These are phyloP conservation scores for Collichthys lucidus DNA, from an alignment of 2,113 vertebrate species.

Conservation along the genomic window DNA sequence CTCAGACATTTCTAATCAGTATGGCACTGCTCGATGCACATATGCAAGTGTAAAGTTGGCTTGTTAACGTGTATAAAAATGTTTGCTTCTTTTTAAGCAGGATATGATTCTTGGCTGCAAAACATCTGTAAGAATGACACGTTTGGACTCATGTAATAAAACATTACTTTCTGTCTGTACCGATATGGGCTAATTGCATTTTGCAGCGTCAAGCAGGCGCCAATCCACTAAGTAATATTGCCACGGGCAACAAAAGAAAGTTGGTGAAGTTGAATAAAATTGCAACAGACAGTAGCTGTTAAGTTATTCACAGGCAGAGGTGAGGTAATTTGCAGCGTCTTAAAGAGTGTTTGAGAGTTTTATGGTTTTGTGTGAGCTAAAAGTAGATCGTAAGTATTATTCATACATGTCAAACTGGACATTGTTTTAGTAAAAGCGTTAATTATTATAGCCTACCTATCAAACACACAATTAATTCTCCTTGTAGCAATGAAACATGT, in stretches of 20 bases:
- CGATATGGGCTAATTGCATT: conserved; percentile 73
- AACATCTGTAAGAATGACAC: conserved; percentile 28
- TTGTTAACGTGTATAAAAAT: conserved; percentile 40
- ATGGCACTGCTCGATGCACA: conserved; percentile 74
- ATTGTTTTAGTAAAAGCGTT: conserved; percentile 38
- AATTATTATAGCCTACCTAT: conserved; percentile 27
- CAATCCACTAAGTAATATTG: conserved; percentile 71
- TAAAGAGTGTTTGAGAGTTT: conserved; percentile 41
- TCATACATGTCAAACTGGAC: conserved; percentile 48
- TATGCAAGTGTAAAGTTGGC: conserved; percentile 52
- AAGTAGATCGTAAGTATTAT: conserved; percentile 53
- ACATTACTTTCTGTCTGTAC: conserved; percentile 63
- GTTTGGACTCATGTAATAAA: conserved; percentile 45
- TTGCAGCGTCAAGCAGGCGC: conserved; percentile 68
- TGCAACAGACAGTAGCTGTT: conserved; percentile 76
- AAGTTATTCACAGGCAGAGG: conserved; percentile 72
- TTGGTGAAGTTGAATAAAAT: conserved; percentile 72
- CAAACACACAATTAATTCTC: conserved; percentile 37
- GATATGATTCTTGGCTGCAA: conserved; percentile 35
- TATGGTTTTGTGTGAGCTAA: conserved; percentile 48
- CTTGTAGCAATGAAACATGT: conserved; percentile 20
- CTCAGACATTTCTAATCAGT: conserved; percentile 65
- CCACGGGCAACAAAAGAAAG: conserved; percentile 73
- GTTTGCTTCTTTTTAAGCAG: conserved; percentile 11
- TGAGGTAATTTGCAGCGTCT: conserved; percentile 63